Evolutionary conservation across 2,888 invertebrate species (phyloP), one percentile per base, ranked within the genome.

Genomic region (Eurois occulta): DNA sequence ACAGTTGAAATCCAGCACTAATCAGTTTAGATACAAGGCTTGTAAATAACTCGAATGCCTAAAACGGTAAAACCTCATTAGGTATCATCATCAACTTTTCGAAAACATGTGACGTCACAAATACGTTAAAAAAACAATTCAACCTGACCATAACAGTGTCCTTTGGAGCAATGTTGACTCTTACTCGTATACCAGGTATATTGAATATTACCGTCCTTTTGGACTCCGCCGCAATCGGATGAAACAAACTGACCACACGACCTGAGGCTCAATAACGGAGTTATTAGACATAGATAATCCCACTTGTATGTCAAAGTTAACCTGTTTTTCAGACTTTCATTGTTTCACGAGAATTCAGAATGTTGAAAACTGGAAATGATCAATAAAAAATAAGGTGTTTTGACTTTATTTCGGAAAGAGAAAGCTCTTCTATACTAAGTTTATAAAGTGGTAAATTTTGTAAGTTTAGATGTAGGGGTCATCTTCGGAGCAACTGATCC

Each of bases 111-210:
- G 35, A 46, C 35, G n/a, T 16, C 21, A 6, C 21, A 35, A 72
- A 46, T 6, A 5, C 10, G 18, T 21, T 10, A 13, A 28, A 72
- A 38, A 48, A 24, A 16, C 18, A 0, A 41, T 52, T 41, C 2
- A 18, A 24, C 2, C 24, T 28, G 28, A 16, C 24, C 7, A 28
- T 32, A 73, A 28, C 3, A 13, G 6, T 73, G n/a, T 13, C 13
- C 43, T 10, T 41, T 32, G 7, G 18, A n/a, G 52, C 1, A 8
- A 43, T 11, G 24, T 28, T 41, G 18, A 13, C 74, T 52, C 24
- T 41, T 52, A 13, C 74, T 52, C 24, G 32, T 52, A n/a, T n/a
- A 75, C 21, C 21, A 60, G 32, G 60, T 32, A 58, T 38, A 74
- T 38, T 24, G 48, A 18, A 55, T 58, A 28, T 58, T 6, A 28